Conservation (phyloP, 2,113 vertebrate species). For the Accipiter cooperii region DNA sequence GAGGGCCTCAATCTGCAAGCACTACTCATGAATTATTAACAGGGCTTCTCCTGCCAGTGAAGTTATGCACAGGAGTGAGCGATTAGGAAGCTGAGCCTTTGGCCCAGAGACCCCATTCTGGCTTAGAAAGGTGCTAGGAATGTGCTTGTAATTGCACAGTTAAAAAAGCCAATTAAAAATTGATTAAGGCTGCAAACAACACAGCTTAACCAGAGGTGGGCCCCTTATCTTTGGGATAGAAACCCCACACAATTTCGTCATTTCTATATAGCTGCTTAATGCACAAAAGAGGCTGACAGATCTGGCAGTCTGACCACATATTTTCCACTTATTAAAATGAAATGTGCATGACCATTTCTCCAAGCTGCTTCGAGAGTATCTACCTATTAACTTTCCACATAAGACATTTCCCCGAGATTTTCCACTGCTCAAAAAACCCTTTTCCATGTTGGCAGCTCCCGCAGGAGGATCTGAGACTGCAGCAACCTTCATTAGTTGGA, state of each 20-base stretch:
- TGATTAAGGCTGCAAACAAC: background rate
- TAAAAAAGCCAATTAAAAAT: background rate
- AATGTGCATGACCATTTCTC: background rate
- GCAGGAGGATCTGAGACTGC: background rate
- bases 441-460: background rate
- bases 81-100: background rate
- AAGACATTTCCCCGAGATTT: conserved; percentile 15
- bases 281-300: background rate
- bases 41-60: background rate
- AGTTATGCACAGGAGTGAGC: background rate
- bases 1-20: background rate
- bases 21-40: background rate
- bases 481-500: background rate
- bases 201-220: background rate
- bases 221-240: background rate
- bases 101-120: background rate
- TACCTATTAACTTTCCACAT: background rate
- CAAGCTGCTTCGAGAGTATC: background rate
- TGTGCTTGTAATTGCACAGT: background rate
- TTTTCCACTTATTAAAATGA: conserved; percentile 18
- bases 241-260: background rate
- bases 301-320: background rate
- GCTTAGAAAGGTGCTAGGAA: background rate
- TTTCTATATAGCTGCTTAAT: background rate
- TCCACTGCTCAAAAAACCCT: background rate